Evolutionary conservation across 2,113 vertebrate species (phyloP).

Genomic region (Glaucidium brasilianum): DNA sequence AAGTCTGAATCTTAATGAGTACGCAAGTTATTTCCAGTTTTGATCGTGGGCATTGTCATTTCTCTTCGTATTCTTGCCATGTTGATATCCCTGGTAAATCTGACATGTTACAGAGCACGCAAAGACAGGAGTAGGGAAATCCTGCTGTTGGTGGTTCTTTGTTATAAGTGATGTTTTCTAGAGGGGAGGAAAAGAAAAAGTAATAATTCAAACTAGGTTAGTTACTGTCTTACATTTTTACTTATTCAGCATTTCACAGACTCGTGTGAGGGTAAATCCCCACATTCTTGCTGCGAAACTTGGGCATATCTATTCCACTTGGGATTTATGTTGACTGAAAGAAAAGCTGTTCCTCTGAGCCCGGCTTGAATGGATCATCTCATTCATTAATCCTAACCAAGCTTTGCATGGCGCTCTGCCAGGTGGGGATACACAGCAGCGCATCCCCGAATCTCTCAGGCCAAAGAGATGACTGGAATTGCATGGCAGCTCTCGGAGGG

Average conservation of each 20-base stretch:
- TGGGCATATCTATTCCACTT: neutral
- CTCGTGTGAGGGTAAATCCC: neutral
- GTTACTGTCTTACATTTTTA: neutral
- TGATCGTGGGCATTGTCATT: rapidly evolving
- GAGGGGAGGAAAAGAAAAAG: rapidly evolving
- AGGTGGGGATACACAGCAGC: neutral
- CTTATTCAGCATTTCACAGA: neutral
- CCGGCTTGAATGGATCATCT: neutral
- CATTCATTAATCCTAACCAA: neutral
- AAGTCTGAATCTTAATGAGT: neutral
- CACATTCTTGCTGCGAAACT: neutral
- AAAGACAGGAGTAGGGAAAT: neutral
- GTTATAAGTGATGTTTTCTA: neutral
- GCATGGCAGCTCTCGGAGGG: neutral
- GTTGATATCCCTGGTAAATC: neutral
- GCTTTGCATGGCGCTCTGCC: neutral
- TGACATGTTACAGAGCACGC: rapidly evolving
- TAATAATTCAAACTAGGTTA: neutral
- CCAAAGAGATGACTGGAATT: neutral
- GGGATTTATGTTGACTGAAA: neutral
- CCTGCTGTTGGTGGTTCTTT: neutral
- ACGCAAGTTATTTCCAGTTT: neutral
- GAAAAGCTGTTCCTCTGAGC: neutral
- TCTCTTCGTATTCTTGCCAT: neutral
- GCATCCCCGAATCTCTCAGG: rapidly evolving